Evolutionary conservation across 2,888 invertebrate species (phyloP).

Genomic region (Acanthosepion esculentum): DNA sequence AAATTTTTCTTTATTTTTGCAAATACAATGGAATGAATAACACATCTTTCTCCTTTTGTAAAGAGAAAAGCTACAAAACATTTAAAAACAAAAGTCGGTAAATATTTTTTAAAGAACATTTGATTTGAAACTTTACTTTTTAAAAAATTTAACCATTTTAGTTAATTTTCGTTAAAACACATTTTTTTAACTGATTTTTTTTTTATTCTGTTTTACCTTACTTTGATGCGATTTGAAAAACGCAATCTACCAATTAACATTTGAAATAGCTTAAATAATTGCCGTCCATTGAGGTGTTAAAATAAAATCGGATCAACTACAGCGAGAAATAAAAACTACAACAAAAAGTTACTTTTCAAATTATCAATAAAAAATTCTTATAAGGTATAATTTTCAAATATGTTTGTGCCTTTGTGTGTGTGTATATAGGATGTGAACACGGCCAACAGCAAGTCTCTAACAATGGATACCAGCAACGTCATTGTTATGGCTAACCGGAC

Average conservation of each 20-base stretch:
- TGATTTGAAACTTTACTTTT: not conserved
- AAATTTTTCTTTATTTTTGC: slow-evolving; percentile 16
- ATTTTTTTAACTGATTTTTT: too few species aligned
- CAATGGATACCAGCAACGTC: not conserved
- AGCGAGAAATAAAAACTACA: not conserved
- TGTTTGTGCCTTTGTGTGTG: not conserved
- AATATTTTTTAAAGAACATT: not conserved
- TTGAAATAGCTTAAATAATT: not conserved
- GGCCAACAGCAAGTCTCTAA: not conserved
- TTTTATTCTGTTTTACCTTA: not conserved
- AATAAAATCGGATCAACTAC: not conserved
- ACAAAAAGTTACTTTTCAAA: not conserved
- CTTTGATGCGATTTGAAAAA: not conserved
- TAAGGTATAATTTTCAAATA: not conserved
- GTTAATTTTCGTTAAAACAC: not conserved
- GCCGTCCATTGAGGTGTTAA: not conserved
- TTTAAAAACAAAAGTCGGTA: not conserved
- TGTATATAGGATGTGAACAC: not conserved
- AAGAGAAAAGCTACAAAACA: not conserved
- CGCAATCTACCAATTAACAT: not conserved
- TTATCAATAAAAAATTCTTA: too few species aligned
- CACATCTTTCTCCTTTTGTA: not conserved
- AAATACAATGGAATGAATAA: not conserved
- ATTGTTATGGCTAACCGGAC: too few species aligned
- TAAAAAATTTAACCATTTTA: not conserved